phyloP scores from a whole-genome alignment of 35 echinoderm and acorn worm species.

The Acanthaster planci region DNA sequence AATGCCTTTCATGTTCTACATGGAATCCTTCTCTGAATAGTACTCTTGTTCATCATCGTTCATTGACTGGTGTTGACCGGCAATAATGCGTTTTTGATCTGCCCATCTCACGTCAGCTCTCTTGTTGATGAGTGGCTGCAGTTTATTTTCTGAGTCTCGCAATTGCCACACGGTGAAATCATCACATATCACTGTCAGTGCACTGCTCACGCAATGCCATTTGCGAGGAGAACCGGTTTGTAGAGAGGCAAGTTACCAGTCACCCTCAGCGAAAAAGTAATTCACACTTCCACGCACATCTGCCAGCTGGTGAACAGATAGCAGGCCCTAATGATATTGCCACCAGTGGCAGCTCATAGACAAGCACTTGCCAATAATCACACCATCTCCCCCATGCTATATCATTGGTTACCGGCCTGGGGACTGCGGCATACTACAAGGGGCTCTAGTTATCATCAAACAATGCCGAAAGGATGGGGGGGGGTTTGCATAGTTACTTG shows the following conservation, averaged over 20 bases:
- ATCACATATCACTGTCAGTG: too few species aligned
- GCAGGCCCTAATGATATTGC: constrained; percentile 13
- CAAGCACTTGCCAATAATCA: constrained; percentile 15
- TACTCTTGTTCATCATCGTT: too few species aligned
- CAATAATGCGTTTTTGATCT: too few species aligned
- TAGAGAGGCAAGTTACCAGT: neutral
- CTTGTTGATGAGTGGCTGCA: too few species aligned
- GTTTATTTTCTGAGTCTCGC: too few species aligned
- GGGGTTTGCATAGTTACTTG: neutral
- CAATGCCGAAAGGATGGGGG: neutral
- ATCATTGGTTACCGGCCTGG: neutral
- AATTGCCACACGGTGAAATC: too few species aligned
- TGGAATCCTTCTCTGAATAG: too few species aligned
- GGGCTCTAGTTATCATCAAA: neutral
- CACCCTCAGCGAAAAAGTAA: constrained; percentile 21
- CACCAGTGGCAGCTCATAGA: neutral
- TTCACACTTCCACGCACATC: neutral
- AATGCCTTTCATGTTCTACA: too few species aligned
- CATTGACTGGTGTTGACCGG: too few species aligned
- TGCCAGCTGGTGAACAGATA: neutral
- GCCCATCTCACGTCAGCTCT: too few species aligned
- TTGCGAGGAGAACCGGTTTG: neutral
- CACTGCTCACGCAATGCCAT: too few species aligned
- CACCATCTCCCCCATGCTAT: too few species aligned
- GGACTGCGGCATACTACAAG: constrained; percentile 11